phyloP scores from a whole-genome alignment of 53 echinoderm and acorn worm species.

The Luidia sarsii region DNA sequence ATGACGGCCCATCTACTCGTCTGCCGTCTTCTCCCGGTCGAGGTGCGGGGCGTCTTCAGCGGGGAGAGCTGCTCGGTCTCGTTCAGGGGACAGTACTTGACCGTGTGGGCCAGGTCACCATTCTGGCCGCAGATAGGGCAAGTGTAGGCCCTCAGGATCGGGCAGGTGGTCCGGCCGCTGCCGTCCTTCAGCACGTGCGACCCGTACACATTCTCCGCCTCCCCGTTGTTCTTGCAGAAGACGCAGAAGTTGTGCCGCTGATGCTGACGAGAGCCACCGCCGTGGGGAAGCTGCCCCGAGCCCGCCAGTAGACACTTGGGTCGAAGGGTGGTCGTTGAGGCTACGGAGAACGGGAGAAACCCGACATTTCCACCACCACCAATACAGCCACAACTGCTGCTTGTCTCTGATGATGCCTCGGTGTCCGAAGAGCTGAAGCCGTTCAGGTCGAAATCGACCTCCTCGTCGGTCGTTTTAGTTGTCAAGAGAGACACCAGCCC shows the following conservation, averaged over 20 bases:
- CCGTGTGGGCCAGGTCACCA: conserved; percentile 59
- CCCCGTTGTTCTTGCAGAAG: conserved; percentile 36
- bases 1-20: too few relatives aligned
- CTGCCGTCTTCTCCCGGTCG: conserved; percentile 13
- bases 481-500: too few relatives aligned
- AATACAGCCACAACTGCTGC: too few relatives aligned
- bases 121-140: conserved; percentile 69
- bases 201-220: background rate
- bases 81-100: conserved; percentile 60
- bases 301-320: too few relatives aligned
- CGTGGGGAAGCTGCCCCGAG: too few relatives aligned
- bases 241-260: background rate
- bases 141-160: conserved; percentile 67
- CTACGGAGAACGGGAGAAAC: background rate
- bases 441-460: too few relatives aligned
- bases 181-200: conserved; percentile 7
- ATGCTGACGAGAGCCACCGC: too few relatives aligned
- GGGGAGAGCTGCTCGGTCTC: background rate
- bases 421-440: background rate
- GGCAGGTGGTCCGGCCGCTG: conserved; percentile 32
- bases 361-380: too few relatives aligned
- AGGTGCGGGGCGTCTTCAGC: conserved; percentile 23
- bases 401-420: too few relatives aligned
- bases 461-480: too few relatives aligned
- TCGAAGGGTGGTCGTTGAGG: too few relatives aligned